These are phyloP conservation scores for Salpingus planirostris DNA, from an alignment of 2,888 invertebrate species.

Conservation along the genomic window DNA sequence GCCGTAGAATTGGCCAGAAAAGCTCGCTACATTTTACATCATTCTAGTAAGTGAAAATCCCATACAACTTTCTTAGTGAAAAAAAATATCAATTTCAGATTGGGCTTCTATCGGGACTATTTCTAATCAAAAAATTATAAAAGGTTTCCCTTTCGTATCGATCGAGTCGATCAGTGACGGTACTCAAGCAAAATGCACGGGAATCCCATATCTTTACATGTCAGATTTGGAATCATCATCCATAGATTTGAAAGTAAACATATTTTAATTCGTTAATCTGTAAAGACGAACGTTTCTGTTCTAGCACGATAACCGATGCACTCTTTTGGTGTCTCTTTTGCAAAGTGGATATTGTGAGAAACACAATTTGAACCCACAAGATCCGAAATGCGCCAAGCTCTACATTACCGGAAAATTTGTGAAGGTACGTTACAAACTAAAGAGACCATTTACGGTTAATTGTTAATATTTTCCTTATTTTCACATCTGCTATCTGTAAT, in stretches of 20 bases:
- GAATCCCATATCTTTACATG: conserved; percentile 65
- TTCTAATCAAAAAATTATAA: conserved; percentile 50
- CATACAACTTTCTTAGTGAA: too few relatives aligned
- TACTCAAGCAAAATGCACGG: conserved; percentile 54
- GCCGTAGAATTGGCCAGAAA: too few relatives aligned
- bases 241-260: conserved; percentile 57
- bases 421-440: background rate
- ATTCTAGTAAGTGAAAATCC: too few relatives aligned
- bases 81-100: too few relatives aligned
- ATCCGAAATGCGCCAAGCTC: conserved; percentile 66
- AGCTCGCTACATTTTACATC: too few relatives aligned
- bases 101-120: conserved; percentile 67
- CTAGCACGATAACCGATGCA: conserved; percentile 57
- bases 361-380: conserved; percentile 60
- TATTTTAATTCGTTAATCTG: too few relatives aligned
- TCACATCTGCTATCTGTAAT: background rate
- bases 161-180: conserved; percentile 67
- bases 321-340: conserved; percentile 60
- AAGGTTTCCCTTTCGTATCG: conserved; percentile 59
- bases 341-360: conserved; percentile 57
- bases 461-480: too few relatives aligned
- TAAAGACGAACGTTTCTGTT: too few relatives aligned
- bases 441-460: background rate
- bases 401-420: conserved; percentile 58
- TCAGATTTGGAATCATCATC: conserved; percentile 62